phyloP scores from a whole-genome alignment of 2,888 invertebrate species.

The Protonemura montana region DNA sequence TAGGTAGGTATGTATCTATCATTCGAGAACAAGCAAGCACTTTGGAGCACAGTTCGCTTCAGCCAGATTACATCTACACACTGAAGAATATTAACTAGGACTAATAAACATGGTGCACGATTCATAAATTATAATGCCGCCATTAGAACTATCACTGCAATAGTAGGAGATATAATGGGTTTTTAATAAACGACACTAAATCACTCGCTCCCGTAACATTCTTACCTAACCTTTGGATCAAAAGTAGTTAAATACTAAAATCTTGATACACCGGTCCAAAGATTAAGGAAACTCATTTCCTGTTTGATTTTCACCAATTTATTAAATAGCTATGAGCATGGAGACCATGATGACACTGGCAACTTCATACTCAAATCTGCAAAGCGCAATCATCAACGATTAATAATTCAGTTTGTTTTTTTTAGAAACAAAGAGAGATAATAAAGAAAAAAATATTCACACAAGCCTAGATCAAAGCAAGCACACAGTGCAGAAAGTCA shows the following conservation, averaged over 20 bases:
- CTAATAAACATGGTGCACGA: conserved; percentile 40
- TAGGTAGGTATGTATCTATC: conserved; percentile 12
- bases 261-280: conserved; percentile 44
- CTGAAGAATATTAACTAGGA: conserved; percentile 42
- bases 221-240: conserved; percentile 46
- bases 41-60: conserved; percentile 43
- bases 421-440: not conserved
- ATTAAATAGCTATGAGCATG: conserved; percentile 29
- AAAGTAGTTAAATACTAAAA: conserved; percentile 37
- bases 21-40: conserved; percentile 42
- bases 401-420: conserved; percentile 5
- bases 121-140: conserved; percentile 32
- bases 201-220: conserved; percentile 41
- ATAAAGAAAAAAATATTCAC: not conserved
- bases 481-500: not conserved
- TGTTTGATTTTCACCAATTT: not conserved
- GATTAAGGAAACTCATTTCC: conserved; percentile 44
- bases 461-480: not conserved
- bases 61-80: conserved; percentile 43
- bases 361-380: conserved; percentile 45
- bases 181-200: conserved; percentile 37
- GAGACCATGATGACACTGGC: conserved; percentile 46
- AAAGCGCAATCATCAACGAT: conserved; percentile 38
- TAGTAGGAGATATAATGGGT: conserved; percentile 43
- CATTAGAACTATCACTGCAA: conserved; percentile 36